Evolutionary conservation across 2,797 vertebrate species (phyloP).

Genomic region (Salarias fasciatus): DNA sequence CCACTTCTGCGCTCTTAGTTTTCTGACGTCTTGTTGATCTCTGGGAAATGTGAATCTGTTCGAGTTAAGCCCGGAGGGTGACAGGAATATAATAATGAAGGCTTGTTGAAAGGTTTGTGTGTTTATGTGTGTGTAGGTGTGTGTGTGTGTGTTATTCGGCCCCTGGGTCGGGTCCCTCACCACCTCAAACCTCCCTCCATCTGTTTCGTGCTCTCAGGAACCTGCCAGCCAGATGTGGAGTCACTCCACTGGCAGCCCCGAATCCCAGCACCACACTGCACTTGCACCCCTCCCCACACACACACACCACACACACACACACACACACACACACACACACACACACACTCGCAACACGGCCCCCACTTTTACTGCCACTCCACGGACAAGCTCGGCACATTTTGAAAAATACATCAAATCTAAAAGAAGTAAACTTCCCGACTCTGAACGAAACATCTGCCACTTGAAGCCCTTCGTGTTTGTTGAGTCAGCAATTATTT

Average conservation of each 20-base stretch:
- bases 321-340: no score
- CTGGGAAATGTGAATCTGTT: slow-evolving; percentile 63
- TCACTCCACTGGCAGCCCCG: slow-evolving; percentile 57
- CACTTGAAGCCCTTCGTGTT: no score
- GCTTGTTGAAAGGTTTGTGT: slow-evolving; percentile 57
- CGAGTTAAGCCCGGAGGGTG: slow-evolving; percentile 41
- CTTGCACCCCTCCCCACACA: slow-evolving; percentile 25
- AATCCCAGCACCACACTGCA: slow-evolving; percentile 56
- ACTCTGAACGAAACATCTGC: no score
- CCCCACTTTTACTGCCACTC: slow-evolving; percentile 39
- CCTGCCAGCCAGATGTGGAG: slow-evolving; percentile 77
- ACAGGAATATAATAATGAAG: slow-evolving; percentile 65
- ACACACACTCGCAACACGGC: neutral
- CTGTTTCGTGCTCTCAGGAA: slow-evolving; percentile 46
- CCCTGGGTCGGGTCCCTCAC: slow-evolving; percentile 46
- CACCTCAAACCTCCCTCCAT: slow-evolving; percentile 48
- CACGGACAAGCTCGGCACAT: slow-evolving; percentile 9
- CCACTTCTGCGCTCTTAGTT: slow-evolving; percentile 12
- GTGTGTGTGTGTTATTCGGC: slow-evolving; percentile 39
- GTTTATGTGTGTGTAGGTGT: slow-evolving; percentile 39
- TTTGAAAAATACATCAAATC: neutral
- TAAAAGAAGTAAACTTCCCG: no score
- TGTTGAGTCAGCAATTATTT: no score
- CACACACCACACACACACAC: slow-evolving; percentile 8
- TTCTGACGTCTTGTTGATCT: slow-evolving; percentile 40